Conservation (phyloP, 2,797 vertebrate species). For the Ceyx erithaca region DNA sequence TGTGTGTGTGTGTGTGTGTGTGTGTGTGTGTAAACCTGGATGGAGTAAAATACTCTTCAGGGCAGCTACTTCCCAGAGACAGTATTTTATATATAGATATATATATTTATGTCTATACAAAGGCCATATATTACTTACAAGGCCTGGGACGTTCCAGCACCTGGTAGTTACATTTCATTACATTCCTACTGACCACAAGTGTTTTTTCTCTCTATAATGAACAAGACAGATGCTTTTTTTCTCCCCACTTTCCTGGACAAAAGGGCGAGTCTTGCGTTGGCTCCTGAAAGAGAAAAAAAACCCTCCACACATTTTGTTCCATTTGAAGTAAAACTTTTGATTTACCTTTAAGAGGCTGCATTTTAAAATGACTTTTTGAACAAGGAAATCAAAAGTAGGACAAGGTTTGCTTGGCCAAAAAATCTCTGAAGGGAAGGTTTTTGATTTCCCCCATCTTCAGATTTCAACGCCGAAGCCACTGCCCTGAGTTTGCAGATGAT, state of each 20-base stretch:
- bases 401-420: background rate
- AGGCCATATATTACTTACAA: fast-evolving
- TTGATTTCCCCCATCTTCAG: background rate
- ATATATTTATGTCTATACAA: fast-evolving
- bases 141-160: background rate
- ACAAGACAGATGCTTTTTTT: fast-evolving
- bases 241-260: background rate
- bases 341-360: background rate
- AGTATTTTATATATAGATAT: no score
- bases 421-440: background rate
- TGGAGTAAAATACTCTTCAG: background rate
- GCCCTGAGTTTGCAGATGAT: background rate
- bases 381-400: background rate
- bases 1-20: no score
- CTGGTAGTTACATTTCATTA: background rate
- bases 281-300: background rate
- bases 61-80: background rate
- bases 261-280: fast-evolving
- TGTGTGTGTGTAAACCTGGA: background rate
- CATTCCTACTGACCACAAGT: fast-evolving
- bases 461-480: background rate
- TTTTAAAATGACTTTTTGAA: background rate
- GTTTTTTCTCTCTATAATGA: background rate
- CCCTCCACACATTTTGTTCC: fast-evolving
- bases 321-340: background rate